These are phyloP conservation scores for Ornithorhynchus anatinus DNA, from an alignment of 2,113 vertebrate genomes.

Conservation along the genomic window DNA sequence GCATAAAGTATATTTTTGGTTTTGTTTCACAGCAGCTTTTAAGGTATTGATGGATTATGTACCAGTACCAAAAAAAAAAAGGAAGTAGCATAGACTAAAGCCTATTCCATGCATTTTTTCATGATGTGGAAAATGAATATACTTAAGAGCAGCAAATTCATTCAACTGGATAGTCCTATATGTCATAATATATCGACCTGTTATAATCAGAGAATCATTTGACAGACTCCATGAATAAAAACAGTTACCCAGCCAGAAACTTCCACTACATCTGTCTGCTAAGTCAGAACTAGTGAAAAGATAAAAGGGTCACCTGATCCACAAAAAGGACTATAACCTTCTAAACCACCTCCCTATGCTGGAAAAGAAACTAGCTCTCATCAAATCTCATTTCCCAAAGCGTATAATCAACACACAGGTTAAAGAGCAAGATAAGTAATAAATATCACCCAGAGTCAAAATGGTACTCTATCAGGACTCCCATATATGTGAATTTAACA, in stretches of 20 bases:
- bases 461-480: neutral
- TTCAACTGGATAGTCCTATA: too few relatives aligned
- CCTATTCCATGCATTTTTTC: too few relatives aligned
- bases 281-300: neutral
- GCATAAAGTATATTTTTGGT: too few relatives aligned
- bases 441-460: rapidly evolving
- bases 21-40: too few relatives aligned
- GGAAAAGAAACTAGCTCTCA: neutral
- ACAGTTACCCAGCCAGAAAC: neutral
- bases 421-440: neutral
- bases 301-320: neutral
- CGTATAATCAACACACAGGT: neutral
- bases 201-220: neutral
- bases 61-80: too few relatives aligned
- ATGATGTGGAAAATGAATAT: too few relatives aligned
- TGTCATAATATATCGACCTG: too few relatives aligned
- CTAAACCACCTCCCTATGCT: neutral
- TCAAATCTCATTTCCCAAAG: neutral
- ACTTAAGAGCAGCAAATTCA: too few relatives aligned
- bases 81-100: too few relatives aligned
- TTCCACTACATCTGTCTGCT: neutral
- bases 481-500: neutral
- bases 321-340: neutral
- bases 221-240: neutral
- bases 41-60: too few relatives aligned